Base-by-base conservation (phyloP, 37 sponge, comb jelly and placozoan species). In the Geodia barretti region DNA sequence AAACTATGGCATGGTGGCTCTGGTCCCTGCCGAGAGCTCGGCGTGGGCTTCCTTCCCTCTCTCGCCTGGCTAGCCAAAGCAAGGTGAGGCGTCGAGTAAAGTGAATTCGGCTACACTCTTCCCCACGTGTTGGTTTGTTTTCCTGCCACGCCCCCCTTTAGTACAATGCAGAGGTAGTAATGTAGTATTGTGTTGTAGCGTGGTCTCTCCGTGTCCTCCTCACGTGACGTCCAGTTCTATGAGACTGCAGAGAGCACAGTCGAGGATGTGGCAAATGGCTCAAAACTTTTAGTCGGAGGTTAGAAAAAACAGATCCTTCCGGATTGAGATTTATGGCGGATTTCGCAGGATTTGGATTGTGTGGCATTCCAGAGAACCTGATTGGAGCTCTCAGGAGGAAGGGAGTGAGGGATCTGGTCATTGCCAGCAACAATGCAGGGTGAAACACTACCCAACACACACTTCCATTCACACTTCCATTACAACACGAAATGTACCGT, bases 361-460 rank as follows among this genome's bases (percentile, higher is more conserved):
- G 96, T 74, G 99, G 99, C 0, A 98, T 98, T 17, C 99, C 99
- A 64, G 99, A 98, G 79, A 94, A 94, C 47, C 88, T 96, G 25
- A 98, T 98, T 37, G 76, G 35, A 5, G 99, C 93, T 0, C 60
- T 98, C 31, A 83, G 40, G 59, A 39, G 79, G 33, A 83, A 70
- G 20, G 93, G 86, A 0, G 77, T 76, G 1, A 85, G 78, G 31
- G 83, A 87, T 29, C 78, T 98, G 11, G 94, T 93, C 0, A 62
- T 80, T 61, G 93, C 92, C 66, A 96, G 97, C 66, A 98, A 98
- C 85, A 94, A 96, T 40, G 94, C 96, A 19, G 98, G 98, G 78
- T 85, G 58, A 75, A 81, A 7, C 29, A 31, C 37, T 26, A 47
- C 11, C 54, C 54, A 47, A 69, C 32, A 35, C 21, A 68, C 14